Evolutionary conservation across 1,140 invertebrate genomes (phyloP).

Genomic region (Limonius californicus): DNA sequence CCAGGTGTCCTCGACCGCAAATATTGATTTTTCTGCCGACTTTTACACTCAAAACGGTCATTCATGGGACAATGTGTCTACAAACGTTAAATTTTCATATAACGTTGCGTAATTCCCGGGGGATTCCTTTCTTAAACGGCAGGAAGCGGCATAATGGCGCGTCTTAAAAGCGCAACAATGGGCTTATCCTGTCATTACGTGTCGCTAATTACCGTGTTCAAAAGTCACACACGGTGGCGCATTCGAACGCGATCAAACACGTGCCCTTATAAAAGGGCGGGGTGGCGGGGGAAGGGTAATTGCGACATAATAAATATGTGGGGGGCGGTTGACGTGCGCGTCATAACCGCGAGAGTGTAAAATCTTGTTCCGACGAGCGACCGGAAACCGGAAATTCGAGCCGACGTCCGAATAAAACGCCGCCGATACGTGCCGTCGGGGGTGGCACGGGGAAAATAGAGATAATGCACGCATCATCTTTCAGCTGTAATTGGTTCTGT

Average conservation of each 20-base stretch:
- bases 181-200: background rate
- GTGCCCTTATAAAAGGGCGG: background rate
- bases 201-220: slow-evolving; percentile 2
- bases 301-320: slow-evolving; percentile 8
- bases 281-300: no score
- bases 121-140: background rate
- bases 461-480: slow-evolving; percentile 36
- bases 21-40: slow-evolving; percentile 26
- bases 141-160: background rate
- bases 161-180: no score
- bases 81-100: slow-evolving; percentile 23
- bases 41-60: slow-evolving; percentile 23
- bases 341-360: slow-evolving; percentile 44
- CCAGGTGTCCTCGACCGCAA: slow-evolving; percentile 26
- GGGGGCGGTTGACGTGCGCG: slow-evolving; percentile 21
- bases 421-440: background rate
- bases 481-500: slow-evolving; percentile 37
- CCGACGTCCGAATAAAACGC: slow-evolving; percentile 42
- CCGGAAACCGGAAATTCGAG: slow-evolving; percentile 44
- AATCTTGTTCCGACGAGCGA: slow-evolving; percentile 44
- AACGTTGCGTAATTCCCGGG: slow-evolving; percentile 19
- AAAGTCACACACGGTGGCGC: no score
- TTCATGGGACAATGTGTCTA: no score
- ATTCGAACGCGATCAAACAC: background rate
- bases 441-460: background rate